phyloP scores from a whole-genome alignment of 1,140 invertebrate genomes.

The Hyles euphorbiae region DNA sequence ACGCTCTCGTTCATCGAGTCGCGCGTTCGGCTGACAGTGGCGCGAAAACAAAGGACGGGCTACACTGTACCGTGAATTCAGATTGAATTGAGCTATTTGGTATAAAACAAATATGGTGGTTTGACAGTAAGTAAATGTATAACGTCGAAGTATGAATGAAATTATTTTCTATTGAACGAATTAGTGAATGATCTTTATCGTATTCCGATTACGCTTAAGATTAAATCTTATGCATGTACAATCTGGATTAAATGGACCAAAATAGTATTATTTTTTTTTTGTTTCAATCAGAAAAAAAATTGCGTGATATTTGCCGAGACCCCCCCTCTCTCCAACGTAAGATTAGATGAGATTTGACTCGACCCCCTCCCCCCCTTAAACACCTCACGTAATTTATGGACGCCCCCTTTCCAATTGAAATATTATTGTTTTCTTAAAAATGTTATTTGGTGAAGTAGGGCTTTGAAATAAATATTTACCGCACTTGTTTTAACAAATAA shows the following conservation, averaged over 20 bases:
- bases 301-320: conserved; percentile 16
- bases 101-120: no score
- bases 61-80: no score
- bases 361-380: conserved; percentile 14
- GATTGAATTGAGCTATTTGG: no score
- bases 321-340: conserved; percentile 17
- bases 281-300: conserved; percentile 13
- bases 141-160: conserved; percentile 15
- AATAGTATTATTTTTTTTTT: conserved; percentile 8
- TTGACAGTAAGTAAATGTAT: conserved; percentile 2
- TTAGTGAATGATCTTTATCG: conserved; percentile 14
- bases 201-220: conserved; percentile 12
- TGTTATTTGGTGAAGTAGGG: no score
- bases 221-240: conserved; percentile 14
- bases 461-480: no score
- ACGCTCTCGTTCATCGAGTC: no score
- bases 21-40: no score
- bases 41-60: no score
- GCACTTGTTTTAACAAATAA: no score
- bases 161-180: conserved; percentile 16
- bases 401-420: no score
- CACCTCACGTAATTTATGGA: conserved; percentile 16
- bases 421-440: no score
- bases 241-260: conserved; percentile 17
- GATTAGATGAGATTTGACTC: conserved; percentile 18